Base-by-base conservation (phyloP, 2,113 vertebrate genomes). In the Tragelaphus strepsiceros region DNA sequence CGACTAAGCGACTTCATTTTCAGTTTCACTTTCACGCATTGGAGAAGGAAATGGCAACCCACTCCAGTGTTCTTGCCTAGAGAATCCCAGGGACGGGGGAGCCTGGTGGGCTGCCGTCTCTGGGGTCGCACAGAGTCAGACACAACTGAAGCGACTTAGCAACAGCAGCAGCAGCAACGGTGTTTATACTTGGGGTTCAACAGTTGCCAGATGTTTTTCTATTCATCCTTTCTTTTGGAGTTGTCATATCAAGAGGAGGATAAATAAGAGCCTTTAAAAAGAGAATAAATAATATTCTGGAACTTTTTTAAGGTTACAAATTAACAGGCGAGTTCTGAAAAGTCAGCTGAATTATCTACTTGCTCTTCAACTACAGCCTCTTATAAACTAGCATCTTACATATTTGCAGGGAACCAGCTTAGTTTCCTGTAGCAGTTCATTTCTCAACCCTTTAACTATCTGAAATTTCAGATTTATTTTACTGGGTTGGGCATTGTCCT, bases 261-360 rank as follows among this genome's bases (percentile, higher is more conserved):
- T 86, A 74, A 85, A 67, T 1, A 58, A 87, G 67, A 88, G 26
- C 30, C 28, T 88, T 67, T 96, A 91, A 67, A 83, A 83, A 94
- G 17, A 67, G n/a, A 56, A 78, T 77, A 85, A 96, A 78, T 96
- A 58, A 77, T 94, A 84, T 58, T 61, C 82, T 89, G 19, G 54
- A 43, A 92, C 59, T 22, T 86, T 21, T 39, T 94, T 53, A n/a
- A 51, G 51, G n/a, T 92, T 88, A 61, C 32, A 77, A 49, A 56
- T 80, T 24, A 95, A 74, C 43, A 96, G 43, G 78, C 59, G 62
- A 67, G 16, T 32, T 49, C 93, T 90, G 46, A 92, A 51, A 88
- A 74, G 21, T 95, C 51, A 53, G 30, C 49, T 19, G 11, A 39
- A 81, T 43, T 13, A 49, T 94, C 43, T 89, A 7, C 53, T 96